Base-by-base conservation (phyloP, 2,888 invertebrate genomes). In the Saturnia pavonia region DNA sequence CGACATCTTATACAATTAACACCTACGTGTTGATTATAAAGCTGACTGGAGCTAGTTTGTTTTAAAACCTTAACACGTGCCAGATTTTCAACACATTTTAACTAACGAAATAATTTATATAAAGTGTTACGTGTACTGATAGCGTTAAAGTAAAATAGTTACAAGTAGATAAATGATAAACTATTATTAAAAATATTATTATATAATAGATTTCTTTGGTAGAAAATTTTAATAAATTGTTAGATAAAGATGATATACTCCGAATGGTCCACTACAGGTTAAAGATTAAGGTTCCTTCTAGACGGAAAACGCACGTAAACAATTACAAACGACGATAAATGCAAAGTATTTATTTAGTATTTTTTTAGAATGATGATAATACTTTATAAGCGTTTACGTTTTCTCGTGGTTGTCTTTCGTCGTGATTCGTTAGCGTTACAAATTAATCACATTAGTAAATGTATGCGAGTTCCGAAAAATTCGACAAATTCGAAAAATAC, bases 101-200 rank as follows among this genome's bases (percentile, higher is more conserved):
- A n/a, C n/a, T 51, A n/a, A 51, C 51, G 9, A n/a, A n/a, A 51
- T 51, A 51, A n/a, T 51, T 51, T 51, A n/a, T n/a, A 51, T 22
- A 51, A 19, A 51, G n/a, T n/a, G 51, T 22, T 51, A 51, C 51
- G 51, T 51, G n/a, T 51, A n/a, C n/a, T 7, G 51, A 19, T 51
- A n/a, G 22, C 51, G 51, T 51, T 51, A n/a, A n/a, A 51, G n/a
- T 51, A 51, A 51, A 51, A 51, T 51, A 51, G 51, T 51, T n/a
- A 51, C n/a, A 19, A 51, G 19, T 51, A 51, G 51, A 51, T 51
- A 51, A 51, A 51, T 51, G 7, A 51, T 51, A n/a, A 51, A 22
- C 2, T n/a, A 8, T 9, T 51, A n/a, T 45, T 45, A 16, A 45
- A 16, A 45, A 45, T 45, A n/a, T n/a, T 51, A n/a, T n/a, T 51